Base-by-base conservation (phyloP, 2,888 invertebrate genomes). In the Stenurella melanura region DNA sequence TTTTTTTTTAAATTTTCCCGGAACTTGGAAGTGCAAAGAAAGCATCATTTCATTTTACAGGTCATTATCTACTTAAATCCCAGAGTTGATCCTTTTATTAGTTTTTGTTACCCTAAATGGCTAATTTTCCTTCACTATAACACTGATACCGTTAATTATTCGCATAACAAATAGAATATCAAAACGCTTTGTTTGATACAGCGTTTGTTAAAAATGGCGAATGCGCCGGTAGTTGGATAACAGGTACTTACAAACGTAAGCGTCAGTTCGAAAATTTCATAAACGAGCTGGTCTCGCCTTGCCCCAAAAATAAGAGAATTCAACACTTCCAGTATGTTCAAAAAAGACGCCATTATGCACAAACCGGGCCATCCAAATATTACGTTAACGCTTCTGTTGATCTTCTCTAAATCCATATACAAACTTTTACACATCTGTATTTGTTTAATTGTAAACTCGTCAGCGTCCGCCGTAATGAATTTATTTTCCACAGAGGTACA, bases 311-410 rank as follows among this genome's bases (percentile, higher is more conserved):
- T 50, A 0, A 50, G n/a, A 50, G 50, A 50, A 50, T 50, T 50
- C 50, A 50, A n/a, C 50, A 50, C 50, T 5, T 50, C 21, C 54
- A 67, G 26, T 26, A 50, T 21, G 11, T 67, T 19, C 56, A 67
- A 26, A n/a, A 67, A n/a, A 7, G 54, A 67, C 6, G 30, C 30
- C 54, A 67, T 30, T 7, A 67, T 50, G 54, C 67, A 67, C 0
- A 67, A 17, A 9, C 42, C 50, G n/a, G 50, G 54, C 67, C 67
- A 67, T 9, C 67, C 67, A 6, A 67, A n/a, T 54, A 67, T n/a
- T 1, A 30, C 10, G 26, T 67, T 67, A 19, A 26, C 12, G 12
- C 15, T 21, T 15, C 26, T 21, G n/a, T 42, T 64, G 2, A 64
- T 17, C 19, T 64, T 38, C 18, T 64, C 17, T 18, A 64, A n/a